Conservation (phyloP, 2,888 invertebrate species). For the Drosophila subquinaria region DNA sequence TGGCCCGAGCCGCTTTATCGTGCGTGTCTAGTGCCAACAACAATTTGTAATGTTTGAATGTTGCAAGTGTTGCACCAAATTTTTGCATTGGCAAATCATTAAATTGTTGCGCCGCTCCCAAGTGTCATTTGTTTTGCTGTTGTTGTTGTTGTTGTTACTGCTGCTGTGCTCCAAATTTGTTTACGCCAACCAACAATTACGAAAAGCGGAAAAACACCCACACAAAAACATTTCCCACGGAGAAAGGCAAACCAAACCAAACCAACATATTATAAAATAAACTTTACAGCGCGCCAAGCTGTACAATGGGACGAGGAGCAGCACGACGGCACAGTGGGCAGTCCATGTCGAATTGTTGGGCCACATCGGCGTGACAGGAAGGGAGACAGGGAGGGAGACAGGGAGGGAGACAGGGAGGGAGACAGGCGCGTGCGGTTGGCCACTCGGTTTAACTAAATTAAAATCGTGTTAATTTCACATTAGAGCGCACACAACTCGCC, state of each 20-base stretch:
- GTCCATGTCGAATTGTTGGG: constrained; percentile 2
- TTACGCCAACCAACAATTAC: constrained; percentile 48
- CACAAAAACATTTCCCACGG: constrained; percentile 61
- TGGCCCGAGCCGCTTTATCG: constrained; percentile 46
- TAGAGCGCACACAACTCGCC: constrained; percentile 75
- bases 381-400: too few species aligned
- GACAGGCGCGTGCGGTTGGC: constrained; percentile 64
- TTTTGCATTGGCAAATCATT: constrained; percentile 59
- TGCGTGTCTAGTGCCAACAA: constrained; percentile 52
- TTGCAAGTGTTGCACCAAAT: constrained; percentile 53
- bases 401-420: constrained; percentile 4
- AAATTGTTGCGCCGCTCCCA: constrained; percentile 47
- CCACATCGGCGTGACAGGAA: background rate
- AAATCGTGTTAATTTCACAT: constrained; percentile 82
- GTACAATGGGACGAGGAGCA: constrained; percentile 17
- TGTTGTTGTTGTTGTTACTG: constrained; percentile 9
- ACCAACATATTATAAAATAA: constrained; percentile 75
- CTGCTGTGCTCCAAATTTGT: constrained; percentile 61
- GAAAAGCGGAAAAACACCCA: constrained; percentile 35
- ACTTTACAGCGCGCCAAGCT: constrained; percentile 44
- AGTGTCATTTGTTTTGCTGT: constrained; percentile 15
- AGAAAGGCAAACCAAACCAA: constrained; percentile 34
- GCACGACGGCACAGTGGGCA: constrained; percentile 4
- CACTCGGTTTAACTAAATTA: constrained; percentile 82
- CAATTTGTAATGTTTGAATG: constrained; percentile 38